Base-by-base conservation (phyloP, 2,888 invertebrate genomes). In the Cephus sareptanus region DNA sequence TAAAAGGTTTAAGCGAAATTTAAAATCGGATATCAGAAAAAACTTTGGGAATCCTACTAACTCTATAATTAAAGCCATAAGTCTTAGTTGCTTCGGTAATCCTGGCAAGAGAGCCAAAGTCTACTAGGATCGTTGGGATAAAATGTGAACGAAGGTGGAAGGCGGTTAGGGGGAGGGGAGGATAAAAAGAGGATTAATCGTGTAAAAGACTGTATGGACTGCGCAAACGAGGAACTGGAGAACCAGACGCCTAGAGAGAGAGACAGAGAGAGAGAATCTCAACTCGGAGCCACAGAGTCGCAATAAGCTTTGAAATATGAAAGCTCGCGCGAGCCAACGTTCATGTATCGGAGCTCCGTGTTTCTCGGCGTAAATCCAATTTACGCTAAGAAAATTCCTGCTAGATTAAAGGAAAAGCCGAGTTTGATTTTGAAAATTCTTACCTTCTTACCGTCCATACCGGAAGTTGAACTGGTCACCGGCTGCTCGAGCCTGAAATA, bases 401-500 rank as follows among this genome's bases (percentile, higher is more conserved):
- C 13, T 37, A 13, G 37, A 37, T 37, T 4, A 13, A 37, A 37
- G 13, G 4, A 37, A 37, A 37, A 37, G 37, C 4, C 37, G 13
- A 37, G 13, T 37, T 13, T 37, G 13, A 37, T 13, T 13, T 13
- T 37, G 4, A 37, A 37, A 37, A 37, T 37, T 13, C 79, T 81
- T 85, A 93, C 94, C 91, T 93, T 93, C 91, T 95, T 95, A 90
- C 94, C 94, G 92, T 95, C 95, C 95, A 95, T 95, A 90, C 92
- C 92, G 86, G 92, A 93, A 90, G 92, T 93, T 92, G 91, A 92
- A 89, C 94, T 94, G 83, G 94, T 93, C 89, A 94, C 93, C 85
- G 95, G 95, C 89, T 95, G 95, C 90, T 95, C 95, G 92, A 95
- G 93, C 95, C 95, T 95, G 92, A 30, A 90, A 90, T 79, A 84